Conservation (phyloP, 1,140 invertebrate genomes). For the Magallana gigas region DNA sequence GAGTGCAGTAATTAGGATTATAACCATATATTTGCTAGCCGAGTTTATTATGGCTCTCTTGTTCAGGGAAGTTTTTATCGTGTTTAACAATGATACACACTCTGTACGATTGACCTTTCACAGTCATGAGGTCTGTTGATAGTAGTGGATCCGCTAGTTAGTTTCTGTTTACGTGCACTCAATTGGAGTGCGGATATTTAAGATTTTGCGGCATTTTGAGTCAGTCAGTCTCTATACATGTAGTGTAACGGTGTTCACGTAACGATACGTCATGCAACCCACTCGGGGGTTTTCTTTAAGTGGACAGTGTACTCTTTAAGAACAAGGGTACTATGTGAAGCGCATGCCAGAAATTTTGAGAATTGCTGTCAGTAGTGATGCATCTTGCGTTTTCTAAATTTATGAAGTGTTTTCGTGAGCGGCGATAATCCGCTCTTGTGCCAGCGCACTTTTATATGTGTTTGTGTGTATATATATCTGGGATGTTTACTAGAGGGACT, state of each 20-base stretch:
- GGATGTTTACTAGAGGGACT: background rate
- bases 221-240: background rate
- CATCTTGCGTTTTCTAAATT: slow-evolving; percentile 15
- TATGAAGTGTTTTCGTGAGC: slow-evolving; percentile 7
- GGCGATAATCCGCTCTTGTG: slow-evolving; percentile 1
- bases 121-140: background rate
- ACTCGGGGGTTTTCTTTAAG: background rate
- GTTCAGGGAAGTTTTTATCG: slow-evolving; percentile 27
- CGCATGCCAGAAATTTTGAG: slow-evolving; percentile 19
- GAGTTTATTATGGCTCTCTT: no score
- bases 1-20: no score
- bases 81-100: background rate
- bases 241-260: slow-evolving; percentile 1
- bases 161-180: background rate
- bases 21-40: no score
- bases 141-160: background rate
- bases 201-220: background rate
- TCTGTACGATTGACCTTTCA: background rate
- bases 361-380: background rate
- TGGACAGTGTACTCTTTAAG: background rate
- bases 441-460: background rate
- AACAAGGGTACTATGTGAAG: slow-evolving; percentile 4
- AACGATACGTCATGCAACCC: background rate
- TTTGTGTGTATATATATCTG: no score
- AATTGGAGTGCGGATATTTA: background rate